phyloP scores from a whole-genome alignment of 2,797 vertebrate genomes.

The Notoglanidium macrostoma region DNA sequence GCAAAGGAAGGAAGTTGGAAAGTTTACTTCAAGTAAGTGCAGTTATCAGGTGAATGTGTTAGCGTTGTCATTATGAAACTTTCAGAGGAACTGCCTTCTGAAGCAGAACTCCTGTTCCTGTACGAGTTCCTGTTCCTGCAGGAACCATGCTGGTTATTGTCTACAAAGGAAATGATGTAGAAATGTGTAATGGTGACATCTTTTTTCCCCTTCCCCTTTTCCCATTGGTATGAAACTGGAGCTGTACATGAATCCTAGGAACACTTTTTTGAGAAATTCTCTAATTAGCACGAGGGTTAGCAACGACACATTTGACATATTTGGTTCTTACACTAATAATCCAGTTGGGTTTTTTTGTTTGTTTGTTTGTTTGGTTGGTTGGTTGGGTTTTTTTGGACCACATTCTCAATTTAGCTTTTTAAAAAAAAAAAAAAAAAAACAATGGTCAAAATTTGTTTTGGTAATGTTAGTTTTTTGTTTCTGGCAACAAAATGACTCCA shows the following conservation, averaged over 20 bases:
- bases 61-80: background rate
- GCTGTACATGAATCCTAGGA: background rate
- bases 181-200: background rate
- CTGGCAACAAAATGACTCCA: background rate
- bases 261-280: too few relatives aligned
- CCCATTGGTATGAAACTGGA: background rate
- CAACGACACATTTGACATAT: background rate
- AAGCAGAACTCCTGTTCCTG: constrained; percentile 1
- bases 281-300: background rate
- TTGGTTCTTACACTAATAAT: background rate
- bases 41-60: background rate
- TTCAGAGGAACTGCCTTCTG: background rate
- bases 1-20: background rate
- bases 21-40: background rate
- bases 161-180: constrained; percentile 12
- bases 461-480: background rate
- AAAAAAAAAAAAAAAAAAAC: too few relatives aligned
- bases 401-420: background rate
- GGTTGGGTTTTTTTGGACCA: too few relatives aligned
- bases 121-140: constrained; percentile 12
- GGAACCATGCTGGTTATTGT: background rate
- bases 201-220: background rate
- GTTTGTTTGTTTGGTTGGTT: too few relatives aligned
- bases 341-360: background rate
- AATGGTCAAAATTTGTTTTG: background rate